Conservation (phyloP, 2,888 invertebrate species). For the Melinaea marsaeus region DNA sequence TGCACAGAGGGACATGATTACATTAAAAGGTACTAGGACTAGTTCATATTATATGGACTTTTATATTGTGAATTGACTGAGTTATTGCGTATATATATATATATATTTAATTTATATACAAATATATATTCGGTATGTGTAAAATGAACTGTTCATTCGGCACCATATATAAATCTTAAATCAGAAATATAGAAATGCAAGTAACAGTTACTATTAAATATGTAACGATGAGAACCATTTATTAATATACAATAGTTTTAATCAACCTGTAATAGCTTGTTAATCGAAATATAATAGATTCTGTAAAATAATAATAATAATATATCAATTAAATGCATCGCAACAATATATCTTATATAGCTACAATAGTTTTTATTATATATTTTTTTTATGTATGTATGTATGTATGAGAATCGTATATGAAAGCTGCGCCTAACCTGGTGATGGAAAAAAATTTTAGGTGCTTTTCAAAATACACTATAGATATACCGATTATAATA, state of each 20-base stretch:
- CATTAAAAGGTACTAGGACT: conserved; percentile 32
- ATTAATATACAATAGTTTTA: neutral
- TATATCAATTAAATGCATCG: conserved; percentile 6
- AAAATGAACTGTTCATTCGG: too few species aligned
- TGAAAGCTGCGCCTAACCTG: conserved; percentile 61
- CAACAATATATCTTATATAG: conserved; percentile 18
- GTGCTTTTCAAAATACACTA: conserved; percentile 54
- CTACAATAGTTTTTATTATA: conserved; percentile 43
- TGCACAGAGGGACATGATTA: conserved; percentile 48
- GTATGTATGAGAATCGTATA: conserved; percentile 56
- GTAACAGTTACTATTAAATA: conserved; percentile 1
- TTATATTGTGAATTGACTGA: conserved; percentile 32
- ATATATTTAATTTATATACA: neutral
- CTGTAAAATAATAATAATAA: neutral
- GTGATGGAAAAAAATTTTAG: conserved; percentile 54
- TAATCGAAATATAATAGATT: neutral
- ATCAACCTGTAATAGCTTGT: neutral
- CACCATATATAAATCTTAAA: neutral
- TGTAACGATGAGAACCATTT: neutral
- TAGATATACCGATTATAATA: conserved; percentile 52
- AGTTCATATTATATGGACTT: conserved; percentile 30
- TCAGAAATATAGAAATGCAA: neutral
- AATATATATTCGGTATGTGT: too few species aligned
- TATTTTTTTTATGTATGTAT: conserved; percentile 32
- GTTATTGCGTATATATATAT: conserved; percentile 31